phyloP scores from a whole-genome alignment of 2,113 vertebrate genomes.

The Circaetus cinerascens region DNA sequence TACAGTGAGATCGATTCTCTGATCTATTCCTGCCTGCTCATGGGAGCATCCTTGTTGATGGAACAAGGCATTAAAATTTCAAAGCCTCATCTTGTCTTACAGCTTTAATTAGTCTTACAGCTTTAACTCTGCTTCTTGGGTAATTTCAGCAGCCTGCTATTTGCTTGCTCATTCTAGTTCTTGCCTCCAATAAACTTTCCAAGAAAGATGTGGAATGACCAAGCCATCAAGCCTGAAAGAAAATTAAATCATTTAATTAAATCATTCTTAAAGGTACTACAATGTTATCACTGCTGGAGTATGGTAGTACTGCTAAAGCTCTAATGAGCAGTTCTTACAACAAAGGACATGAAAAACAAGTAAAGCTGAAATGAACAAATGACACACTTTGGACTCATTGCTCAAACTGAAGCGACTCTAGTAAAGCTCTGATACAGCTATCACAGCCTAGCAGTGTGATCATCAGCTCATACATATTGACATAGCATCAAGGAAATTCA shows the following conservation, averaged over 20 bases:
- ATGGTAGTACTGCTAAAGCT: neutral
- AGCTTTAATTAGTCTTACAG: constrained; percentile 10
- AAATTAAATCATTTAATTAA: neutral
- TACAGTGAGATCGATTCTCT: neutral
- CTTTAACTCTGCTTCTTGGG: neutral
- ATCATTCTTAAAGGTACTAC: neutral
- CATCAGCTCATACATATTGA: neutral
- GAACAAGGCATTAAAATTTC: constrained; percentile 30
- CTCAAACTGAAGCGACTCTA: neutral
- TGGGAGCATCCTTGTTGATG: neutral
- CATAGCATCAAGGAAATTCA: neutral
- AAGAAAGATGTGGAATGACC: neutral
- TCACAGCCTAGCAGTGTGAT: neutral
- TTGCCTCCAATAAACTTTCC: neutral
- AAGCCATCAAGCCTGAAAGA: neutral
- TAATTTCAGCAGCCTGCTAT: neutral
- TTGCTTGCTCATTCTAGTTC: neutral
- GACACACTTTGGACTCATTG: neutral
- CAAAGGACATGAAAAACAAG: neutral
- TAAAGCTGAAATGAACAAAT: neutral
- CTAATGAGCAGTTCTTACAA: neutral
- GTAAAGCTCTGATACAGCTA: neutral
- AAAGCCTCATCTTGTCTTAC: constrained; percentile 29
- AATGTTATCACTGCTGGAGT: neutral
- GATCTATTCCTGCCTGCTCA: constrained; percentile 2